These are phyloP conservation scores for Catocala nupta DNA, from an alignment of 2,888 invertebrate genomes.

Conservation along the genomic window DNA sequence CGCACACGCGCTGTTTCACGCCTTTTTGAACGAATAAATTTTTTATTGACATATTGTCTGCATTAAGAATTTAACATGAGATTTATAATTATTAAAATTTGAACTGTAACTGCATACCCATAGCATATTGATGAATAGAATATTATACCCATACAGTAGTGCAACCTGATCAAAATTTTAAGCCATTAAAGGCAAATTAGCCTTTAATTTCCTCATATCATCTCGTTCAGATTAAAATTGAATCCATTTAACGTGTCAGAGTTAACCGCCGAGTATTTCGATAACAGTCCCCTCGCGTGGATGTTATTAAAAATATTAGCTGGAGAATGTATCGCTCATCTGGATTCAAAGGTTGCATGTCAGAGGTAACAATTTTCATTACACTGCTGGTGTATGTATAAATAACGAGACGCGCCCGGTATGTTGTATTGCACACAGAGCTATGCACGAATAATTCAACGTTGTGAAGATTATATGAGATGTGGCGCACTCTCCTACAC, in stretches of 20 bases:
- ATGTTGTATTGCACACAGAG: slow-evolving; percentile 12
- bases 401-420: slow-evolving; percentile 26
- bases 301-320: slow-evolving; percentile 23
- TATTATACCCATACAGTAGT: too few species aligned
- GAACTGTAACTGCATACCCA: too few species aligned
- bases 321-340: slow-evolving; percentile 28
- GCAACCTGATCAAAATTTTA: too few species aligned
- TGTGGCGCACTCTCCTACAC: not conserved
- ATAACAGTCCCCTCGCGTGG: slow-evolving; percentile 1
- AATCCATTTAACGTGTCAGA: not conserved
- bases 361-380: slow-evolving; percentile 40
- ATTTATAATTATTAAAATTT: too few species aligned
- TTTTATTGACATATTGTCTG: too few species aligned
- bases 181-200: too few species aligned
- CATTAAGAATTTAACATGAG: too few species aligned
- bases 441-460: slow-evolving; percentile 22
- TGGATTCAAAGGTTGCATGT: slow-evolving; percentile 32
- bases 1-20: too few species aligned
- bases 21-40: too few species aligned
- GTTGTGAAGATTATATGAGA: slow-evolving; percentile 3
- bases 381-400: slow-evolving; percentile 27
- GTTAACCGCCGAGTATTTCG: not conserved
- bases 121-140: too few species aligned
- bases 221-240: not conserved
- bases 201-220: not conserved